Evolutionary conservation across 2,888 invertebrate species (phyloP).

Genomic region (Agrochola litura): DNA sequence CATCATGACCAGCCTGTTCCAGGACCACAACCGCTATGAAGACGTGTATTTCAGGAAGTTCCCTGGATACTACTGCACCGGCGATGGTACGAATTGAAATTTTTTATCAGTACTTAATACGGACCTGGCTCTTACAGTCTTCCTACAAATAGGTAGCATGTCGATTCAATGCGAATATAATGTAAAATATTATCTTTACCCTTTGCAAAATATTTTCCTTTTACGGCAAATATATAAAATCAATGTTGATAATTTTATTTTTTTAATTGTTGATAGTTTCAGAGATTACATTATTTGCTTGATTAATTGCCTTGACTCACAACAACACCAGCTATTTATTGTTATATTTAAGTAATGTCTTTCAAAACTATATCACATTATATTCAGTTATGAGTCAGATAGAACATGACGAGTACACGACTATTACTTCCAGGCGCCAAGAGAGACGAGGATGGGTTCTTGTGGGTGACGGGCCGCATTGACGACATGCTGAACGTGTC

Average conservation of each 20-base stretch:
- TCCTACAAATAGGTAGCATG: not conserved
- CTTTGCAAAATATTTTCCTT: slow-evolving; percentile 27
- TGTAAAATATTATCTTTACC: slow-evolving; percentile 32
- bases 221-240: not conserved
- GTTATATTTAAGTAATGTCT: too few relatives aligned
- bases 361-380: not conserved
- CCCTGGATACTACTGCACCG: slow-evolving; percentile 99
- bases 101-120: not conserved
- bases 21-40: slow-evolving; percentile 97
- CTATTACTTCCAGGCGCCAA: slow-evolving; percentile 92
- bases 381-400: not conserved
- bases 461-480: slow-evolving; percentile 99
- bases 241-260: not conserved
- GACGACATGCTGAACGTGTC: slow-evolving; percentile 99
- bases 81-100: slow-evolving; percentile 94
- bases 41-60: slow-evolving; percentile 98
- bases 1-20: slow-evolving; percentile 98
- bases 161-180: not conserved
- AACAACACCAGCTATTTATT: not conserved
- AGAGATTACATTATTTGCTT: not conserved
- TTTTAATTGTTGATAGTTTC: too few relatives aligned
- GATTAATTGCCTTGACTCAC: not conserved
- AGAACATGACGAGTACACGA: not conserved
- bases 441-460: slow-evolving; percentile 97
- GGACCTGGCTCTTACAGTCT: not conserved